Base-by-base conservation (phyloP, 1,140 invertebrate genomes). In the Papilio xuthus region DNA sequence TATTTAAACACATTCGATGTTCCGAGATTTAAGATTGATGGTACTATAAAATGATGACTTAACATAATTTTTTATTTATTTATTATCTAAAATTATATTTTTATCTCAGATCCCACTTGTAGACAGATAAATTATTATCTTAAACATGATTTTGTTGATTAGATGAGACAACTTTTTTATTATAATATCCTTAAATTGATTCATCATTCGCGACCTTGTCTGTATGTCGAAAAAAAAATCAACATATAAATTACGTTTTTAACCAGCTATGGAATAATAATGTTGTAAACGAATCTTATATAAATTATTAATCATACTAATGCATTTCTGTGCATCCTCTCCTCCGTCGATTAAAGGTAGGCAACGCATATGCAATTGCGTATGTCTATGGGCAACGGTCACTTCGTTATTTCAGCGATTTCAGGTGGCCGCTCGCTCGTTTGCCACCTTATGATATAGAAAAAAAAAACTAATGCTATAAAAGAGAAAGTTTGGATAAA, bases 11-110 rank as follows among this genome's bases (percentile, higher is more conserved):
- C 41, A 10, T 73, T 6, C 70, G 4, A 9, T 72, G 70, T 50
- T 73, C 81, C 80, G 81, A 86, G 81, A 80, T 85, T 90, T 84
- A 92, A 93, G 92, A 93, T 92, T 92, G 92, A 93, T 93, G 90
- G 85, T 83, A 89, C 85, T 88, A 91, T 91, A 92, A 92, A 92
- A 88, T 86, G 83, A 88, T 84, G 83, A 86, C 90, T 84, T 75
- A 37, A 75, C 73, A 42, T 41, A 44, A 23, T 83, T 86, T 86
- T 89, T 90, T 89, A 91, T 90, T 90, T 87, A 85, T 89, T 92
- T 88, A 90, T 92, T 88, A 90, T 92, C 83, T 88, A 78, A 88
- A 88, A 89, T 91, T 90, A 87, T 84, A 87, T 83, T 88, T 90
- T 92, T 92, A 92, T 92, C 89, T 89, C 79, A 84, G 84, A 89